Percentiles rank a stretch among this genome's conserved stretches.
Conservation (phyloP, 1,140 invertebrate species). For the Ceratina calcarata region DNA sequence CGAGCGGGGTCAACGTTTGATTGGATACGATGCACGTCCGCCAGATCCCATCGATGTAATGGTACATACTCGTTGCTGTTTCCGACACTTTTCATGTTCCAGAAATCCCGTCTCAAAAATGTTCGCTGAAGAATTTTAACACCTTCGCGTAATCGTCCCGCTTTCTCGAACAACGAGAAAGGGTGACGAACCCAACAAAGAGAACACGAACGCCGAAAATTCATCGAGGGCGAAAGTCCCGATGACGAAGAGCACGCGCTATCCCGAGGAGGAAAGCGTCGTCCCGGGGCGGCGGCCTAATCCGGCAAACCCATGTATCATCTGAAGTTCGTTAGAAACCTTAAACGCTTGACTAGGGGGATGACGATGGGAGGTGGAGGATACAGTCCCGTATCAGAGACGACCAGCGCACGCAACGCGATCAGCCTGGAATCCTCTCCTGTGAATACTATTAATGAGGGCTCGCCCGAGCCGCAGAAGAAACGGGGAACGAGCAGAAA, state of each 20-base stretch:
- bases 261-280: constrained; percentile 32
- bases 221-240: background rate
- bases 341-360: constrained; percentile 58
- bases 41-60: background rate
- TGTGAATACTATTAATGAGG: constrained; percentile 80
- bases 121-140: too few species aligned
- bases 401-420: constrained; percentile 58
- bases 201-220: constrained; percentile 23
- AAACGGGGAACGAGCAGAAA: constrained; percentile 59
- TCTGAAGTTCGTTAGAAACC: constrained; percentile 69
- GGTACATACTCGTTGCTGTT: too few species aligned
- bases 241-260: constrained; percentile 41
- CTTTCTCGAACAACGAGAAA: background rate
- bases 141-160: too few species aligned
- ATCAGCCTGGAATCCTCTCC: constrained; percentile 72
- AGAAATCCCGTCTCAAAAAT: background rate
- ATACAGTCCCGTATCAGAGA: constrained; percentile 47
- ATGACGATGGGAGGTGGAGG: background rate
- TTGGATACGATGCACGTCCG: constrained; percentile 14
- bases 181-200: constrained; percentile 3
- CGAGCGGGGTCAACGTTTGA: constrained; percentile 27
- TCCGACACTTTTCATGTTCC: too few species aligned
- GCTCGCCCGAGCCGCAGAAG: constrained; percentile 55
- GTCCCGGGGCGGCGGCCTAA: constrained; percentile 50
- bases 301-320: constrained; percentile 66